Evolutionary conservation across 2,888 invertebrate species (phyloP), one percentile per base, ranked within the genome.

Genomic region (Copidosoma aretas): DNA sequence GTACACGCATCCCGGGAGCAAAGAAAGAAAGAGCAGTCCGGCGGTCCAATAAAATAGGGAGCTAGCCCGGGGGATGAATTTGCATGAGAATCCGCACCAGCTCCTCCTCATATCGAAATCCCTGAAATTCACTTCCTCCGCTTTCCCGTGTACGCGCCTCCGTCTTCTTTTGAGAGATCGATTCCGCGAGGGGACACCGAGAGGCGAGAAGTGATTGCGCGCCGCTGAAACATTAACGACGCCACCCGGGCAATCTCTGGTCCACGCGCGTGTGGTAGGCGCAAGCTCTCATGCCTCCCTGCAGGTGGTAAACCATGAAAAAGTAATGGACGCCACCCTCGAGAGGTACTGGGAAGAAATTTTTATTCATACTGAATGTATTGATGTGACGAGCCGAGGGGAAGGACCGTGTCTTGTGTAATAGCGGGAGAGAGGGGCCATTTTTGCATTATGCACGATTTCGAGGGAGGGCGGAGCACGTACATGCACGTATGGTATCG

Each of bases 151-250:
- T 63, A 67, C 60, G 60, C 51, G 56, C 60, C 32, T 32, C 32
- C n/a, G n/a, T n/a, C n/a, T n/a, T n/a, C n/a, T n/a, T n/a, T 60
- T 51, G 56, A 67, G 52, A 62, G 63, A 68, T 65, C 58, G 51
- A 60, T 32, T 32, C 32, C 32, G 32, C n/a, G 43, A 58, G 22
- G 19, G 22, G 17, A 17, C 14, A 46, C 15, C 12, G 8, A 15
- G 43, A 14, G 43, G 43, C 17, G 43, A 14, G 43, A 17, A 46
- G 43, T 2, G 43, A 46, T 46, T 15, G 14, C 15, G 43, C 8
- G 12, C 2, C 8, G 14, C 4, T 46, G 43, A 46, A 41, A 41
- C 41, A 41, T 41, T 41, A 41, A 41, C 41, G 41, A 52, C 12
- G 1, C 3, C 52, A 2, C 14, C 17, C n/a, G 10, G 24, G 14